These are phyloP conservation scores for Crotalus horridus DNA, from an alignment of 2,113 vertebrate genomes.

Conservation along the genomic window DNA sequence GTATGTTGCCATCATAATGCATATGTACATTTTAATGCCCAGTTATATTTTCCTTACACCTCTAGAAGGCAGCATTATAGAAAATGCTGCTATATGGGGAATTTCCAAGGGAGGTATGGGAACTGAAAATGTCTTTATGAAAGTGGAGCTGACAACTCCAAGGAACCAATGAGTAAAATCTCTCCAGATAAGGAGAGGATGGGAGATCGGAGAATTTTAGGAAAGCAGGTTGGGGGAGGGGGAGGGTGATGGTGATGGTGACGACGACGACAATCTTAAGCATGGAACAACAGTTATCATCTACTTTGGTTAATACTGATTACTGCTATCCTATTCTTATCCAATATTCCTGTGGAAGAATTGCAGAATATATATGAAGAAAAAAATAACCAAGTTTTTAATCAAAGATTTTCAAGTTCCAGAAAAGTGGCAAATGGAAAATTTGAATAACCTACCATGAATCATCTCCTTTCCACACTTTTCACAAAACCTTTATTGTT, in stretches of 20 bases:
- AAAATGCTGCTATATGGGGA: not conserved
- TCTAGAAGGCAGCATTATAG: not conserved
- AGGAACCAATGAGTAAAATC: not conserved
- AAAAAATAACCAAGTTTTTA: not conserved
- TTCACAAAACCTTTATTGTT: not conserved
- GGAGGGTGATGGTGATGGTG: not conserved
- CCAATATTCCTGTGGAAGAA: not conserved
- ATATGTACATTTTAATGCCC: not conserved
- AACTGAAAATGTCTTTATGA: not conserved
- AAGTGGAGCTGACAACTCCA: not conserved
- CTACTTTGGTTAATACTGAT: not conserved
- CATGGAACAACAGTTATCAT: not conserved
- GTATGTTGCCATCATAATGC: not conserved
- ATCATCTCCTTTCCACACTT: not conserved
- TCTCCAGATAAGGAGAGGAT: not conserved
- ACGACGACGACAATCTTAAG: not conserved
- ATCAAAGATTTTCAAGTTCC: not conserved
- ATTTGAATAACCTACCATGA: not conserved
- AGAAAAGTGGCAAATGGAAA: not conserved
- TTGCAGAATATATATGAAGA: not conserved
- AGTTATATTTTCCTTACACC: not conserved
- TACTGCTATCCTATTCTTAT: not conserved
- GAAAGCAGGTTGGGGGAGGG: not conserved
- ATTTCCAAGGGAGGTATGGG: not conserved
- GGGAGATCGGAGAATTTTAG: not conserved